These are phyloP conservation scores for Panurus biarmicus DNA, from an alignment of 2,113 vertebrate species.

Conservation along the genomic window DNA sequence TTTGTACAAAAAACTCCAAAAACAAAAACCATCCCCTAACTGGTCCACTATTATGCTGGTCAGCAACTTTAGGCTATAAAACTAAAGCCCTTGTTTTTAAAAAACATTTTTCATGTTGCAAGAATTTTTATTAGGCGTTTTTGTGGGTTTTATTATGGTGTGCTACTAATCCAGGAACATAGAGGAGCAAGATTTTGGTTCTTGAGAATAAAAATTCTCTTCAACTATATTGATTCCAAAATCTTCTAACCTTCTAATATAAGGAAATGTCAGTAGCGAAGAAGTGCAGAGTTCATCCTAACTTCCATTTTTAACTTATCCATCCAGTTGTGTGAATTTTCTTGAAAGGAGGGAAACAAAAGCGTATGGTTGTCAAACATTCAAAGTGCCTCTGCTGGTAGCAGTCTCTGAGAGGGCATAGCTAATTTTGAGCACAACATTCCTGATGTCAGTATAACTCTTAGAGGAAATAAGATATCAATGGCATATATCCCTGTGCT, in stretches of 20 bases:
- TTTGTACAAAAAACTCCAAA: background rate
- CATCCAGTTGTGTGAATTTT: background rate
- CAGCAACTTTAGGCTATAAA: background rate
- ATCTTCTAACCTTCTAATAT: background rate
- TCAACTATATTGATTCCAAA: background rate
- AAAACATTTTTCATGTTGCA: background rate
- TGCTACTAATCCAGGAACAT: background rate
- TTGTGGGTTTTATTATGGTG: background rate
- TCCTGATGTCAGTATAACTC: constrained; percentile 9
- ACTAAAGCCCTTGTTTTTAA: background rate
- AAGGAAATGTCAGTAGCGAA: background rate
- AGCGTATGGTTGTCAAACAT: background rate
- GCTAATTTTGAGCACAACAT: constrained; percentile 49
- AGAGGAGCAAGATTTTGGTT: background rate
- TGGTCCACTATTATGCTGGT: background rate
- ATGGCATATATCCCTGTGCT: constrained; percentile 24
- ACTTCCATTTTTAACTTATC: background rate
- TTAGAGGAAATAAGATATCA: constrained; percentile 62
- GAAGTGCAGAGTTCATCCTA: background rate
- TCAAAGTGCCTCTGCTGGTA: background rate
- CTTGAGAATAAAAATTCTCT: background rate
- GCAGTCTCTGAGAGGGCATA: background rate
- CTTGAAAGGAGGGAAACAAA: background rate
- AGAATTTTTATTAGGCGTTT: background rate
- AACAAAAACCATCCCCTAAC: accelerated